Evolutionary conservation across 2,888 invertebrate species (phyloP).

Genomic region (Mesopsocus fuscifrons): DNA sequence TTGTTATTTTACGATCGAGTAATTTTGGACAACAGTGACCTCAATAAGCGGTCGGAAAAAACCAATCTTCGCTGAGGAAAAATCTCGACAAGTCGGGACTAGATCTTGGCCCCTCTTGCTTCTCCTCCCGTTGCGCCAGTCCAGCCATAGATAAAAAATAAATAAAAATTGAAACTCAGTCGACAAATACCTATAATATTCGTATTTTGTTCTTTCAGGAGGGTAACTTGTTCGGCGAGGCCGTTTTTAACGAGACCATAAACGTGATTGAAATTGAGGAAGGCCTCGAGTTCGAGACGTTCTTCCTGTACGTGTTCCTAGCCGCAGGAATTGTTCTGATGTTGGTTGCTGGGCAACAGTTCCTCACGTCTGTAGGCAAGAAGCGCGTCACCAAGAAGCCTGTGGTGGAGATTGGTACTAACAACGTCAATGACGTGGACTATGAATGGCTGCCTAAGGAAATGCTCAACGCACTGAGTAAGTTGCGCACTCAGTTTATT

Average conservation of each 20-base stretch:
- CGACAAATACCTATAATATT: no score
- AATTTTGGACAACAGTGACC: no score
- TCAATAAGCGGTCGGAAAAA: no score
- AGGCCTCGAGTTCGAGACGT: conserved; percentile 94
- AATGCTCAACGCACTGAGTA: conserved; percentile 65
- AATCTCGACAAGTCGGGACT: no score
- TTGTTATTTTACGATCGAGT: no score
- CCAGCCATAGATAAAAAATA: no score
- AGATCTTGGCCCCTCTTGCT: no score
- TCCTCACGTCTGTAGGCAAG: conserved; percentile 64
- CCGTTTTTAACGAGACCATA: conserved; percentile 95
- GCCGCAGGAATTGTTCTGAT: conserved; percentile 75
- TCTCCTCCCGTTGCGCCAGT: no score
- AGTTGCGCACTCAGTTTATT: no score
- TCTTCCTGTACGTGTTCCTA: conserved; percentile 92
- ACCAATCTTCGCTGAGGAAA: no score
- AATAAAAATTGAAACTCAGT: no score
- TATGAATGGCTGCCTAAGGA: conserved; percentile 97
- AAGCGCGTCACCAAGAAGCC: conserved; percentile 43
- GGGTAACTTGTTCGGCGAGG: conserved; percentile 53
- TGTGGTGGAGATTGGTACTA: conserved; percentile 76
- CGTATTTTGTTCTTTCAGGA: conserved; percentile 28
- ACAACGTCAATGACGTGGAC: conserved; percentile 78
- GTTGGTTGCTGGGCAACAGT: conserved; percentile 76
- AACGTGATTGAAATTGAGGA: conserved; percentile 92